Evolutionary conservation across 2,797 vertebrate genomes (phyloP), one percentile per base, ranked within the genome.

Genomic region (Galagoides demidoff): DNA sequence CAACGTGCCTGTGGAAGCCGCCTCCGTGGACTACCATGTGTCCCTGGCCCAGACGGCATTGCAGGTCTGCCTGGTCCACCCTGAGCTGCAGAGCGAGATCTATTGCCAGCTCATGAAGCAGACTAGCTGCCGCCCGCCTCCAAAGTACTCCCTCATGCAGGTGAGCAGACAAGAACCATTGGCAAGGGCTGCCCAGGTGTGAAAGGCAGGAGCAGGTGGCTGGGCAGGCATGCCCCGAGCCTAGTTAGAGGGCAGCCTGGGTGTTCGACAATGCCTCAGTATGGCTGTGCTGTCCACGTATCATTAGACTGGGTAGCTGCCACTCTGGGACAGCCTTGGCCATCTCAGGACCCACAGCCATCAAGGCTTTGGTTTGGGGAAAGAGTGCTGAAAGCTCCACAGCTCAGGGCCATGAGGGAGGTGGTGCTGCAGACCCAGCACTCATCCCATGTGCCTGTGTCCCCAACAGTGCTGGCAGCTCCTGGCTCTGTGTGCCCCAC

Each of bases 21-120:
- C 99, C 6, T 99, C 99, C 0, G 98, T 99, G 63, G 99, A 99
- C 97, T 99, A 99, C 98, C 99, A 99, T 0, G 99, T 99, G 74
- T 99, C 99, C 0, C 98, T 99, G 98, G 99, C 99, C 90, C 99
- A 99, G 99, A 99, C 99, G 5, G 99, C 99, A 5, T 96, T 99
- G 97, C 99, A 99, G 97, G 99, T 99, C 97, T 99, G 99, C 98
- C 98, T 99, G 94, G 99, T 99, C 1, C 99, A 99, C 95, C 98
- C 99, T 0, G 99, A 99, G 98, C 98, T 99, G 92, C 99, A 99
- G 98, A 99, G 99, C 29, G 99, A 99, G 98, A 99, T 99, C 98
- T 99, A 99, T 98, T 99, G 99, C 97, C 99, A 99, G 96, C 99
- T 99, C 70, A 99, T 99, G 97, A 99, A 99, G 96, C 99, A 99